These are phyloP conservation scores for Odontamblyopus rebecca DNA, from an alignment of 2,797 vertebrate species.

Conservation along the genomic window DNA sequence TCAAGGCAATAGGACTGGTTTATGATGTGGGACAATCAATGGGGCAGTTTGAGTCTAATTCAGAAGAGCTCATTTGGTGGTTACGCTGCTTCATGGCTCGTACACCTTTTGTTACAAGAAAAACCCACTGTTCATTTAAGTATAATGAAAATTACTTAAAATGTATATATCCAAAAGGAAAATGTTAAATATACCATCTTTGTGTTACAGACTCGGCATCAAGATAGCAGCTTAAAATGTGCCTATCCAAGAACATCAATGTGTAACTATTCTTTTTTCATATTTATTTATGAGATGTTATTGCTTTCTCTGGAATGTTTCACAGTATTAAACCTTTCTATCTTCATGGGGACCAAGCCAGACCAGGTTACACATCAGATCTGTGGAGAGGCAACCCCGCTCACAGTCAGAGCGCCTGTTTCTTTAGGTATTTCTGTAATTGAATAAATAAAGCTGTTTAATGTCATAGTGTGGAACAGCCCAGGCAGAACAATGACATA, in stretches of 20 bases:
- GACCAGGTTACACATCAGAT: no score
- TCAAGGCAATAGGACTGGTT: conserved; percentile 33
- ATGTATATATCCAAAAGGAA: background rate
- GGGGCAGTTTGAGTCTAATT: conserved; percentile 2
- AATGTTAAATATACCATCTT: background rate
- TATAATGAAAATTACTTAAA: background rate
- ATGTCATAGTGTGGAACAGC: no score
- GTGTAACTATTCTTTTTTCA: no score
- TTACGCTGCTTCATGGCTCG: background rate
- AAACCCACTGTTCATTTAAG: background rate
- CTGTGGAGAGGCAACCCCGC: no score
- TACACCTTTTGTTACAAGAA: background rate
- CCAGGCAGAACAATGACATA: no score
- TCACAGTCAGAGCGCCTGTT: no score
- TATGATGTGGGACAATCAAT: conserved; percentile 11
- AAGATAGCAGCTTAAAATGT: background rate
- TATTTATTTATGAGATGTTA: no score
- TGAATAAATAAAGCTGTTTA: no score
- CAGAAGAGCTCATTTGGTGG: conserved; percentile 9
- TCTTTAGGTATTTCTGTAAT: no score
- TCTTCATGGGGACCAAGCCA: no score
- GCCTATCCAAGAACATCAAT: background rate
- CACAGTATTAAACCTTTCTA: no score
- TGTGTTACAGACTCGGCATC: background rate
- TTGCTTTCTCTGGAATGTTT: no score